These are phyloP conservation scores for Neosilurus hyrtlii DNA, from an alignment of 2,797 vertebrate species.

Conservation along the genomic window DNA sequence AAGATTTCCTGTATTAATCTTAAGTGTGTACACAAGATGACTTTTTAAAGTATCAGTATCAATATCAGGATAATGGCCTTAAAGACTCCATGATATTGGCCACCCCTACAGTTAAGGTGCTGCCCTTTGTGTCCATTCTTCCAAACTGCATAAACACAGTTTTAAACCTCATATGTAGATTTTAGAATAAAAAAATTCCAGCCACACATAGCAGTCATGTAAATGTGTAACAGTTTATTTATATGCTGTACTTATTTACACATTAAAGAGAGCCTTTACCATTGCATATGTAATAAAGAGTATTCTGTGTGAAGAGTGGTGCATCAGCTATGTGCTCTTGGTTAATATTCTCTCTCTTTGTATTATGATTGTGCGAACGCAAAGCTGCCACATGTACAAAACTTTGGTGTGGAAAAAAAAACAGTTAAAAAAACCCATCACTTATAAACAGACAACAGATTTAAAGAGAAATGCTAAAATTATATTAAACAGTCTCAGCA, in stretches of 20 bases:
- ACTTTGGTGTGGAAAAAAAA: slow-evolving; percentile 69
- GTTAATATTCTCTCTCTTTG: slow-evolving; percentile 53
- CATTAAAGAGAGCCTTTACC: slow-evolving; percentile 55
- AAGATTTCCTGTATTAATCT: no score
- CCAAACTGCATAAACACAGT: neutral
- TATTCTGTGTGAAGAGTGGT: slow-evolving; percentile 66
- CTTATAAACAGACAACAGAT: neutral
- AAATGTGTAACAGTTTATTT: slow-evolving; percentile 65
- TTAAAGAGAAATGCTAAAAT: neutral
- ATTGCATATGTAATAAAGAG: slow-evolving; percentile 57
- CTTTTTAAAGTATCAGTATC: no score
- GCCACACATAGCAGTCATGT: neutral
- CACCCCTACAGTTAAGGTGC: no score
- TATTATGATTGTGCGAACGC: slow-evolving; percentile 73
- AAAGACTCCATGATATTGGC: no score
- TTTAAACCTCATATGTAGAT: neutral
- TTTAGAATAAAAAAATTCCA: neutral
- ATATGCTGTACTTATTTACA: slow-evolving; percentile 64
- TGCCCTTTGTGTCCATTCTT: neutral
- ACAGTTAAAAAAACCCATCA: slow-evolving; percentile 32
- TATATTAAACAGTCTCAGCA: neutral
- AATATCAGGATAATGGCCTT: no score
- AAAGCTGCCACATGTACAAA: slow-evolving; percentile 70
- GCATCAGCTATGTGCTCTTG: slow-evolving; percentile 57
- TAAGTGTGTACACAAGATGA: no score